Percentiles rank a stretch among this genome's conserved stretches.
phyloP scores from a whole-genome alignment of 2,113 vertebrate species.

The Picathartes gymnocephalus region DNA sequence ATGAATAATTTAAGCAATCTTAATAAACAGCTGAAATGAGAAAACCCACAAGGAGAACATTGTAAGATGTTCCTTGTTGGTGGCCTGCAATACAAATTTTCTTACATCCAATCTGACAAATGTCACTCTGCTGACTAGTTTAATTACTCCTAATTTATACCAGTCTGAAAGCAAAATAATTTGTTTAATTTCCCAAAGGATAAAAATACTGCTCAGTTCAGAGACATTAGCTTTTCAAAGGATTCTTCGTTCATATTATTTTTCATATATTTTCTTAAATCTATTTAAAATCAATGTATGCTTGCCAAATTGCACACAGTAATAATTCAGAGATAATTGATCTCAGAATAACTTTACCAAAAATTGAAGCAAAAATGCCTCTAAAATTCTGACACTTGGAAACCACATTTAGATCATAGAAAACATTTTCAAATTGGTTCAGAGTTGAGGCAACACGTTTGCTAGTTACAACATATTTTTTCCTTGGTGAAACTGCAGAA shows the following conservation, averaged over 20 bases:
- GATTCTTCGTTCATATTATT: background rate
- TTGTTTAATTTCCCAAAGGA: conserved; percentile 1
- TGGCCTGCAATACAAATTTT: background rate
- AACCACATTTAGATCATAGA: background rate
- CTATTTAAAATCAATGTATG: background rate
- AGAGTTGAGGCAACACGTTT: background rate
- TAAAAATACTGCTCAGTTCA: background rate
- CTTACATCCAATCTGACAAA: background rate
- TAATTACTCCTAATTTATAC: conserved; percentile 6
- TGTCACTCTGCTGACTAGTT: background rate
- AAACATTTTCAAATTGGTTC: background rate
- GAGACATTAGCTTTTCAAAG: background rate
- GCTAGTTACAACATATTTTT: background rate
- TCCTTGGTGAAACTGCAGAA: background rate
- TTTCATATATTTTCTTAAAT: background rate
- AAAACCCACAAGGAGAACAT: background rate
- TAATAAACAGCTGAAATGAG: background rate
- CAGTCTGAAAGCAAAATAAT: background rate
- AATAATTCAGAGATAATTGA: background rate
- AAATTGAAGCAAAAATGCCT: background rate
- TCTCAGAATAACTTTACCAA: background rate
- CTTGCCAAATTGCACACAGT: background rate
- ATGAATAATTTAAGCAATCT: conserved; percentile 9
- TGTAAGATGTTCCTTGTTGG: background rate
- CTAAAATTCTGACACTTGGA: background rate